phyloP scores from a whole-genome alignment of 2,797 vertebrate species.

The Crax fasciolata region DNA sequence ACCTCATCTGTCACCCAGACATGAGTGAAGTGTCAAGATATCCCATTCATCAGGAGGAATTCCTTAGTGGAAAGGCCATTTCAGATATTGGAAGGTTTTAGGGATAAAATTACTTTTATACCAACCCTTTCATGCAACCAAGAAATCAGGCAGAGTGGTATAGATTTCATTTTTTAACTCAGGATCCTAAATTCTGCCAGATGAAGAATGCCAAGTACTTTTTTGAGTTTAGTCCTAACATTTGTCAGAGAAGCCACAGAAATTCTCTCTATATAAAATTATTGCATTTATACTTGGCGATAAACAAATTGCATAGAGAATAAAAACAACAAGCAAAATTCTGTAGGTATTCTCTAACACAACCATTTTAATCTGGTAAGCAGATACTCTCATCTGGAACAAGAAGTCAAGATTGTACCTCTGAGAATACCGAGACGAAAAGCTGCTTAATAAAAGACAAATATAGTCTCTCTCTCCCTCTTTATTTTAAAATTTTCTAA shows the following conservation, averaged over 20 bases:
- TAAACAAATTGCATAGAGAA: neutral
- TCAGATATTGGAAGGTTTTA: neutral
- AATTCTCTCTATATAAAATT: neutral
- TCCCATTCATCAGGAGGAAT: neutral
- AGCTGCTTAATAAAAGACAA: neutral
- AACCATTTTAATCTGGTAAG: neutral
- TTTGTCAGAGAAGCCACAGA: neutral
- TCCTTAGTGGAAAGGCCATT: neutral
- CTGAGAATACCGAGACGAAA: neutral
- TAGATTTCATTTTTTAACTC: neutral
- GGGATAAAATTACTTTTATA: neutral
- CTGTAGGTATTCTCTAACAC: neutral
- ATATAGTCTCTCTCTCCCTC: neutral
- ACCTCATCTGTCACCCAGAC: neutral
- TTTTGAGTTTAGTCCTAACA: neutral
- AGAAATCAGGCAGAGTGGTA: neutral
- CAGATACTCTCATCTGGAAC: neutral
- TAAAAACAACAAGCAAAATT: neutral
- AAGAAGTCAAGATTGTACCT: neutral
- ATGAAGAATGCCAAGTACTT: neutral
- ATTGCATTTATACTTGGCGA: neutral
- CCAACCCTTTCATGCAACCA: rapidly evolving
- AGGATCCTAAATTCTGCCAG: neutral
- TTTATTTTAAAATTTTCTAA: neutral
- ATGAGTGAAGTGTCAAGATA: neutral